Base-by-base conservation (phyloP, 2,888 invertebrate genomes). In the Griposia aprilina region DNA sequence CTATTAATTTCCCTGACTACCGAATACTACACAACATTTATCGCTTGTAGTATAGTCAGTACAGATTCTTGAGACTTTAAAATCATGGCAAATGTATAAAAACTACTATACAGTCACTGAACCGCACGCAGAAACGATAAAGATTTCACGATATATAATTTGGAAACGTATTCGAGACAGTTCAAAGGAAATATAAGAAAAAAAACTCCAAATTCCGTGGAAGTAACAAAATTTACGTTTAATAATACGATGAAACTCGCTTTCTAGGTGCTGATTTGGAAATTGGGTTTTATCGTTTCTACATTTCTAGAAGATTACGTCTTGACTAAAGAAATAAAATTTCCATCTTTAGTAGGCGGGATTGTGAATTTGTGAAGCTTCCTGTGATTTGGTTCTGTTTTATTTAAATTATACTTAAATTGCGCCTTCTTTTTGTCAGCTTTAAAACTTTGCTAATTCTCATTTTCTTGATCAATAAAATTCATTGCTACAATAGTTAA, bases 211-310 rank as follows among this genome's bases (percentile, higher is more conserved):
- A 70, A 82, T 70, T 70, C 26, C 13, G 20, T 59, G 45, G 7
- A 69, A 62, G 50, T 66, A 70, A 70, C 52, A 69, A 81, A 77
- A 73, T 78, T 82, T 78, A 30, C 57, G 55, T 62, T 67, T 52
- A 73, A 74, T 69, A 71, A 69, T 73, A 60, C 57, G 41, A 30
- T 57, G 30, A 55, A 84, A 72, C 52, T 71, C 50, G 55, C 15
- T 68, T 36, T 26, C 41, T 84, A 68, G 67, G 45, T 74, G 77
- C 48, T 76, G 84, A 84, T 84, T 74, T 71, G 63, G 77, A 87
- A 89, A 84, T 86, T 84, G 65, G 57, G 57, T 81, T 84, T 74
- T 72, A 81, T 70, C 77, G 74, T 69, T 77, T 68, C 48, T 48
- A 77, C 73, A 72, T 84, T 84, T 84, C 77, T 63, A 30, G 55